Evolutionary conservation across 2,888 invertebrate genomes (phyloP).

Genomic region (Antitype chi): DNA sequence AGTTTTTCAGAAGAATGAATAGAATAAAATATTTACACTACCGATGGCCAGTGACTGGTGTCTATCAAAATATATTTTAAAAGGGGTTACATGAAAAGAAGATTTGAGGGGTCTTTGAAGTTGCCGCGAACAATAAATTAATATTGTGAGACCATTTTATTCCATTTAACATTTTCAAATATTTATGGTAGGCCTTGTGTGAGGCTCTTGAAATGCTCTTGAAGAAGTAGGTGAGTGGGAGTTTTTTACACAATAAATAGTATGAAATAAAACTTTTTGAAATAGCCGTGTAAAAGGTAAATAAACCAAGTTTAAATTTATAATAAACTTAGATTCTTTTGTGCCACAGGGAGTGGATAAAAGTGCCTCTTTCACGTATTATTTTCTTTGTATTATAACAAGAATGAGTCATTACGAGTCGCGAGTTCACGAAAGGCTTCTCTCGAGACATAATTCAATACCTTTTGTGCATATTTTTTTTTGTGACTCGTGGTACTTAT

Average conservation of each 20-base stretch:
- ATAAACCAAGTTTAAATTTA: slow-evolving; percentile 4
- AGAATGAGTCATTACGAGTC: slow-evolving; percentile 71
- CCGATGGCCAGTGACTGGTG: neutral
- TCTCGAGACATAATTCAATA: slow-evolving; percentile 79
- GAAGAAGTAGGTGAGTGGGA: neutral
- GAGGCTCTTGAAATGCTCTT: neutral
- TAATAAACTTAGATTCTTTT: slow-evolving; percentile 11
- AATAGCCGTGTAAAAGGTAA: slow-evolving; percentile 5
- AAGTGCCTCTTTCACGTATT: slow-evolving; percentile 45
- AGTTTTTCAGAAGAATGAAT: neutral
- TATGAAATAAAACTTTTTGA: neutral
- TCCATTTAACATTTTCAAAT: neutral
- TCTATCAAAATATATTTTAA: neutral
- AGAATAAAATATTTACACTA: neutral
- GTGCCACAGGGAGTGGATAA: slow-evolving; percentile 27
- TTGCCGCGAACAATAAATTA: neutral
- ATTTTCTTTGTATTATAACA: slow-evolving; percentile 54
- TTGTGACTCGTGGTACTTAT: slow-evolving; percentile 80
- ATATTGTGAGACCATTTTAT: neutral
- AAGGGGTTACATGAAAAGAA: neutral
- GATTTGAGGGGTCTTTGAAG: neutral
- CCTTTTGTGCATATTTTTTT: slow-evolving; percentile 78
- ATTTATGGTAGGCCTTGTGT: too few relatives aligned
- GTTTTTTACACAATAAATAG: neutral
- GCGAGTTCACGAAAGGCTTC: slow-evolving; percentile 71